phyloP scores from a whole-genome alignment of 2,888 invertebrate genomes.

The Caenorhabditis angaria region DNA sequence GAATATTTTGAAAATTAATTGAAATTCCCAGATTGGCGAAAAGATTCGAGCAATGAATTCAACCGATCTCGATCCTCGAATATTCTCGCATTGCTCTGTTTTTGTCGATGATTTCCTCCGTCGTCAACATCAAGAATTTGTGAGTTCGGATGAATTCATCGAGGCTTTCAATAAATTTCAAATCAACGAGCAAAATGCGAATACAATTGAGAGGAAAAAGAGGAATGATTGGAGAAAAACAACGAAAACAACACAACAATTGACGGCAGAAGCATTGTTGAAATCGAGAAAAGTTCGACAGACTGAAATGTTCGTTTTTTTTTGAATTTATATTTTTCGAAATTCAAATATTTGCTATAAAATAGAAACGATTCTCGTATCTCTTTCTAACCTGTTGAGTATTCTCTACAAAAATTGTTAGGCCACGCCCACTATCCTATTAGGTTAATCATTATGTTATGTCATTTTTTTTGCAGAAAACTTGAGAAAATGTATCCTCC shows the following conservation, averaged over 20 bases:
- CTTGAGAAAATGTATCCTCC: conserved; percentile 64
- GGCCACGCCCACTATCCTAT: neutral
- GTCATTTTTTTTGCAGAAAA: conserved; percentile 37
- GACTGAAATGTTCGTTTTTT: conserved; percentile 30
- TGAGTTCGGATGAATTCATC: conserved; percentile 62
- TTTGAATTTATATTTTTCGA: too few species aligned
- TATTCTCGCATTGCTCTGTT: conserved; percentile 23
- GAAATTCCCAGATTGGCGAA: conserved; percentile 43
- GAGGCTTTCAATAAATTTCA: conserved; percentile 60
- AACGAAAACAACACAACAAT: conserved; percentile 32
- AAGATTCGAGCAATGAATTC: conserved; percentile 16
- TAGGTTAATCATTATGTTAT: neutral
- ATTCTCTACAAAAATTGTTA: too few species aligned
- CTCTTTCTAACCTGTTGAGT: too few species aligned
- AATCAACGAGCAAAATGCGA: conserved; percentile 8
- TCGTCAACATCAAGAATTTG: conserved; percentile 61
- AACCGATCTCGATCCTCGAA: conserved; percentile 18
- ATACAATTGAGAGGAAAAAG: conserved; percentile 28
- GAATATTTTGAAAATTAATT: too few species aligned
- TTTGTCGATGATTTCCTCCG: conserved; percentile 48
- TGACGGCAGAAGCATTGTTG: conserved; percentile 57
- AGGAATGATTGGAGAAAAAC: conserved; percentile 14
- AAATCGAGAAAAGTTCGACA: conserved; percentile 59
- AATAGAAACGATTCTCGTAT: too few species aligned
- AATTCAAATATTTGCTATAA: too few species aligned